Conservation (phyloP, 30 jellyfish, hydroid and myxozoan genomes). For the Clytia hemisphaerica region DNA sequence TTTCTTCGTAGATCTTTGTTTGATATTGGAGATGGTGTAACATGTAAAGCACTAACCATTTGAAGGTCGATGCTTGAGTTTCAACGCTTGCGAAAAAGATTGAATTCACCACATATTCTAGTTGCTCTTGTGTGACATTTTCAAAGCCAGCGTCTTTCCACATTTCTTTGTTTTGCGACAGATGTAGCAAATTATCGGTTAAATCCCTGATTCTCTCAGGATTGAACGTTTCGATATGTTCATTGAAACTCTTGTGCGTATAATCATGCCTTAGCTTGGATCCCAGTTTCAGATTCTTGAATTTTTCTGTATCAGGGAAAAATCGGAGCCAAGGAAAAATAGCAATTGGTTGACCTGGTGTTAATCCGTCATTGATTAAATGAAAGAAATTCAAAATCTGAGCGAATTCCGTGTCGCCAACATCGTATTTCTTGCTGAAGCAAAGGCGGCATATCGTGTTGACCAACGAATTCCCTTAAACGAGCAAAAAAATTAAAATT, state of each 20-base stretch:
- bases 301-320: too few relatives aligned
- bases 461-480: slow-evolving; percentile 47
- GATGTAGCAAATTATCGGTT: slow-evolving; percentile 47
- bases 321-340: slow-evolving; percentile 48
- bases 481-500: too few relatives aligned
- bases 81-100: slow-evolving; percentile 64
- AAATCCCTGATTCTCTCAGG: slow-evolving; percentile 50
- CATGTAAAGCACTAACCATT: slow-evolving; percentile 44
- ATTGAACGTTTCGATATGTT: slow-evolving; percentile 47
- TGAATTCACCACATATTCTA: slow-evolving; percentile 37
- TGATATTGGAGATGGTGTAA: slow-evolving; percentile 43
- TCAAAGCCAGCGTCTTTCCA: neutral
- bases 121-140: slow-evolving; percentile 34
- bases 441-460: slow-evolving; percentile 59
- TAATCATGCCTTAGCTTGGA: too few relatives aligned
- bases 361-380: slow-evolving; percentile 36
- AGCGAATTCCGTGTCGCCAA: slow-evolving; percentile 60
- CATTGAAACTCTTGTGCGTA: slow-evolving; percentile 35
- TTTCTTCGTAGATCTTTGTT: slow-evolving; percentile 41
- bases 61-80: slow-evolving; percentile 45
- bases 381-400: slow-evolving; percentile 28
- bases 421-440: slow-evolving; percentile 55
- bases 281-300: too few relatives aligned
- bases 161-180: slow-evolving; percentile 15
- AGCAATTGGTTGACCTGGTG: slow-evolving; percentile 22